Conservation (phyloP, 2,113 vertebrate species). For the Aspidoscelis tigris region DNA sequence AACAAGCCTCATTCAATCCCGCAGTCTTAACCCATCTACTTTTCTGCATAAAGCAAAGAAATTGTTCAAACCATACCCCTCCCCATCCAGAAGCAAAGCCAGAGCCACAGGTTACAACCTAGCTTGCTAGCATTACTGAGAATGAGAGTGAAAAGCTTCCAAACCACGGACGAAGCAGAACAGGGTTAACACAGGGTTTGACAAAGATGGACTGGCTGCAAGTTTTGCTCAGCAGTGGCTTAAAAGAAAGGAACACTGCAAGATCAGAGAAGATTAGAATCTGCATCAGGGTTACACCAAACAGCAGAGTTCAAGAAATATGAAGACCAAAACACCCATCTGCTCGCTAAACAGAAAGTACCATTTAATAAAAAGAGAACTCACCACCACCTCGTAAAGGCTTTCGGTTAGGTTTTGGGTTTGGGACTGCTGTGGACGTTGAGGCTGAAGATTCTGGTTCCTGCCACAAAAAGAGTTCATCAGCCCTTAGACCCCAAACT, state of each 20-base stretch:
- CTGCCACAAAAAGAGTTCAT: conserved; percentile 63
- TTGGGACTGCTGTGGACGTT: conserved; percentile 64
- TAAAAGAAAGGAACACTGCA: neutral
- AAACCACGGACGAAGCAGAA: neutral
- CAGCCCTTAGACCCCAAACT: neutral
- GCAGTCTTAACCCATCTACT: neutral
- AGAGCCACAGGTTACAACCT: neutral
- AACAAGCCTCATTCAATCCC: neutral
- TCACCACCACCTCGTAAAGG: conserved; percentile 82
- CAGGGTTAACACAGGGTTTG: neutral
- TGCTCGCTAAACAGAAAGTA: no score
- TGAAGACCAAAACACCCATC: neutral
- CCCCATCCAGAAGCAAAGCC: neutral
- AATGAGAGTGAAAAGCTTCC: neutral
- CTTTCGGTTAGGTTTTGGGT: conserved; percentile 83
- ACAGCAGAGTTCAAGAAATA: neutral
- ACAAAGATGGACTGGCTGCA: no score
- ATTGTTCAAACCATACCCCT: neutral
- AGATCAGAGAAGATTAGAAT: neutral
- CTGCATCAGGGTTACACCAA: neutral
- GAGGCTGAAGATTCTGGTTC: conserved; percentile 74
- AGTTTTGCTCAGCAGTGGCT: no score
- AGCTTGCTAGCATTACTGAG: no score
- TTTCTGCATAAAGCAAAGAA: neutral
- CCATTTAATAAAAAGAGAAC: conserved; percentile 10